Conservation (phyloP, 2,797 vertebrate species). For the Paratrypauchen microcephalus region DNA sequence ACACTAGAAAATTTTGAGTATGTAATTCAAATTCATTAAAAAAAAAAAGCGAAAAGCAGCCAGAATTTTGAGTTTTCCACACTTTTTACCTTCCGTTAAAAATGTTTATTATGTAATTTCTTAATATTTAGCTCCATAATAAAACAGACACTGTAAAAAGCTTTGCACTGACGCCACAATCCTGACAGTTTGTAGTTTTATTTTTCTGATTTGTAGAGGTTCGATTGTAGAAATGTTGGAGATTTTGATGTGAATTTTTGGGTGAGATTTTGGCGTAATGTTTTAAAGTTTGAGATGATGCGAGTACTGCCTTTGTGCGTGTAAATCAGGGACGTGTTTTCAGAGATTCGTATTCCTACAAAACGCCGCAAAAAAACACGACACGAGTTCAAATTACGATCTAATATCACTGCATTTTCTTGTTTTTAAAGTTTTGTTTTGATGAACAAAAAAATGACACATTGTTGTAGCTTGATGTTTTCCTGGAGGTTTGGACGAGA, state of each 20-base stretch:
- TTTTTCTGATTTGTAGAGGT: neutral
- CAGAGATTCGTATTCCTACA: neutral
- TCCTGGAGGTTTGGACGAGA: too few species aligned
- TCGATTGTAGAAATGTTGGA: neutral
- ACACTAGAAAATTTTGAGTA: too few species aligned
- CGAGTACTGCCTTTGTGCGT: neutral
- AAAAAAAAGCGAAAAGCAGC: too few species aligned
- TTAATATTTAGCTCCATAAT: too few species aligned
- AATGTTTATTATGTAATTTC: too few species aligned
- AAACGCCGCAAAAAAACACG: too few species aligned
- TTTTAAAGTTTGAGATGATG: neutral
- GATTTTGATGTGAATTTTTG: neutral
- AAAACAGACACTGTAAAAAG: too few species aligned
- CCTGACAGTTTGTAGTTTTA: neutral
- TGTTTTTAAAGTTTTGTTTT: neutral
- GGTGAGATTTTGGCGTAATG: neutral
- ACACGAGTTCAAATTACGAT: too few species aligned
- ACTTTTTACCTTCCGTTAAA: neutral
- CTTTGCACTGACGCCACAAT: neutral
- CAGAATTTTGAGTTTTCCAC: too few species aligned
- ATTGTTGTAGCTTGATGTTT: neutral
- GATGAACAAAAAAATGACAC: too few species aligned
- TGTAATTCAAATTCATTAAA: too few species aligned
- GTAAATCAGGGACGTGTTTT: conserved; percentile 3
- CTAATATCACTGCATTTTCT: too few species aligned